Evolutionary conservation across 1,140 invertebrate genomes (phyloP), one percentile per base, ranked within the genome.

Genomic region (Littorina saxatilis): DNA sequence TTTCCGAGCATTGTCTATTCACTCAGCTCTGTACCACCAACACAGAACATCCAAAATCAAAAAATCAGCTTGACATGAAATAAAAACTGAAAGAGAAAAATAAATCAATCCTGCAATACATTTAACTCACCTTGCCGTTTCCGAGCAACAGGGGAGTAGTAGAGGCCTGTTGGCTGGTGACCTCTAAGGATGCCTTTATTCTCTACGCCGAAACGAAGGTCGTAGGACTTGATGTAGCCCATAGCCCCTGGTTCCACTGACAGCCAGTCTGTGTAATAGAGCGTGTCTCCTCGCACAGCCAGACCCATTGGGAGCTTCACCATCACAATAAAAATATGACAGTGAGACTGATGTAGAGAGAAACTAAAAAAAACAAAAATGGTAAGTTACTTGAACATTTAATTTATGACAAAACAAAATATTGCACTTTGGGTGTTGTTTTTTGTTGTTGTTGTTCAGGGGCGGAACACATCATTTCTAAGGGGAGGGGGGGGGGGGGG

Each of bases 211-310:
- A 82, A 85, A 32, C 84, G 66, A 43, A 87, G 72, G 68, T 84
- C 82, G 52, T 83, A 84, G 7, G 82, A 85, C 55, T 84, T 85
- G 66, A 87, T 80, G 79, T 80, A 85, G 39, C 86, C 86, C 27
- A 43, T 52, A n/a, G n/a, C 29, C 13, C 40, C 72, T 35, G 40
- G n/a, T 7, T 85, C 83, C 27, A 70, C 47, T 9, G 79, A 81
- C 23, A 76, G 61, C 86, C 86, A 87, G 79, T 87, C 86, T 15
- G 84, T 82, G 79, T 86, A 86, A 66, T 86, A 87, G 13, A 87
- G 75, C 17, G 82, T 87, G 78, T 86, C 80, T 5, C 84, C 83
- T 66, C 78, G 43, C 29, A 85, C 82, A 27, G 86, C 85, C 20
- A 87, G 73, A 7, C 86, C 86, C 82, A 83, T 84, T 9, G 86